phyloP scores from a whole-genome alignment of 2,113 vertebrate species.

The Paramisgurnus dabryanus region DNA sequence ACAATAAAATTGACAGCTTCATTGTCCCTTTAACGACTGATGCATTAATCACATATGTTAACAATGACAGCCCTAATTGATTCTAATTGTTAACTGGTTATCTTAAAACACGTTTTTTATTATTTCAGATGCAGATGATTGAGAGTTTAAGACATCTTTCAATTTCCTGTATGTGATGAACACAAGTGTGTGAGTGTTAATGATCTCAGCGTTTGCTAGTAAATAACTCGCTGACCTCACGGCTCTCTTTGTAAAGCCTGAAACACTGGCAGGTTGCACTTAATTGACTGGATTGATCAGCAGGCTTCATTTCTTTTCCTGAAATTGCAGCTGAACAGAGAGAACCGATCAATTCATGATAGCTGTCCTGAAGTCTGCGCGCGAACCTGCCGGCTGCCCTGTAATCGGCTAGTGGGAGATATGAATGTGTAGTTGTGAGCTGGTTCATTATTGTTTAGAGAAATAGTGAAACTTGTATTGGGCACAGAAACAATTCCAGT shows the following conservation, averaged over 20 bases:
- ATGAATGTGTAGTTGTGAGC: conserved; percentile 72
- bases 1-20: too few species aligned
- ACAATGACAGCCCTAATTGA: too few species aligned
- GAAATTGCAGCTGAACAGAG: conserved; percentile 66
- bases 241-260: conserved; percentile 69
- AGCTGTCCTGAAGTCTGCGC: conserved; percentile 68
- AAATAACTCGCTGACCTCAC: conserved; percentile 77
- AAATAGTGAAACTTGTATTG: conserved; percentile 85
- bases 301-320: conserved; percentile 74
- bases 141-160: too few species aligned
- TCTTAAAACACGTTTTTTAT: too few species aligned
- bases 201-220: conserved; percentile 65
- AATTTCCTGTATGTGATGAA: neutral
- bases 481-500: conserved; percentile 81
- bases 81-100: too few species aligned
- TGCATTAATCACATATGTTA: too few species aligned
- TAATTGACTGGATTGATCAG: conserved; percentile 80
- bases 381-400: conserved; percentile 65
- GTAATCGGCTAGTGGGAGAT: conserved; percentile 62
- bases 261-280: conserved; percentile 78
- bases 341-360: conserved; percentile 72
- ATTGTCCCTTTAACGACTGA: too few species aligned
- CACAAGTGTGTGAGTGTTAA: neutral
- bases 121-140: too few species aligned
- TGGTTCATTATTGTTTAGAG: conserved; percentile 86